Evolutionary conservation across 30 jellyfish, hydroid and myxozoan species (phyloP).

Genomic region (Cassiopea xamachana): DNA sequence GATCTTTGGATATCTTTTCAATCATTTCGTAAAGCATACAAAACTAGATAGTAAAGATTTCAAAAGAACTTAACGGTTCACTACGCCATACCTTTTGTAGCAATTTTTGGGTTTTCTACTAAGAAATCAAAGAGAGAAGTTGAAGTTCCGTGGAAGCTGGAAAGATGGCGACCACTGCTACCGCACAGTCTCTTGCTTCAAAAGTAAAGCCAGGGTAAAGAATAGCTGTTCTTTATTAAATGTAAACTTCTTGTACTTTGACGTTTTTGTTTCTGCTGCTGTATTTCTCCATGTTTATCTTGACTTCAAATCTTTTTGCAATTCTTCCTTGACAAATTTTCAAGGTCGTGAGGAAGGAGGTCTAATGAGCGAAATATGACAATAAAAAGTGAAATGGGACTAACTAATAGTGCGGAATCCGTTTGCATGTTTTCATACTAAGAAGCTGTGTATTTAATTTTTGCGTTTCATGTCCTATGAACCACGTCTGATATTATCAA

Average conservation of each 20-base stretch:
- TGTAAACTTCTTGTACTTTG: background rate
- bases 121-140: slow-evolving; percentile 23
- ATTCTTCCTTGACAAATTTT: background rate
- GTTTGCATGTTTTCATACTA: no score
- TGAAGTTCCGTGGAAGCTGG: slow-evolving; percentile 43
- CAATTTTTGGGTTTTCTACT: slow-evolving; percentile 1
- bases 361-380: no score
- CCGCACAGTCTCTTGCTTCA: slow-evolving; percentile 52
- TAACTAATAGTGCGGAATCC: no score
- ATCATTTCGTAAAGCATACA: slow-evolving; percentile 22
- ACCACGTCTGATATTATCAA: no score
- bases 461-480: no score
- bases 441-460: no score
- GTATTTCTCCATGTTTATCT: no score
- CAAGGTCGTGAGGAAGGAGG: no score
- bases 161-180: slow-evolving; percentile 76
- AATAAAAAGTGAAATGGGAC: no score
- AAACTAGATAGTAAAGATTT: background rate
- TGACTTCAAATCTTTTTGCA: background rate
- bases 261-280: no score
- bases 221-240: background rate
- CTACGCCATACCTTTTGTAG: background rate
- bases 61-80: background rate
- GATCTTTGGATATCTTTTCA: slow-evolving; percentile 41
- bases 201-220: slow-evolving; percentile 69